These are phyloP conservation scores for Oncorhynchus clarkii DNA, from an alignment of 2,113 vertebrate genomes.

Conservation along the genomic window DNA sequence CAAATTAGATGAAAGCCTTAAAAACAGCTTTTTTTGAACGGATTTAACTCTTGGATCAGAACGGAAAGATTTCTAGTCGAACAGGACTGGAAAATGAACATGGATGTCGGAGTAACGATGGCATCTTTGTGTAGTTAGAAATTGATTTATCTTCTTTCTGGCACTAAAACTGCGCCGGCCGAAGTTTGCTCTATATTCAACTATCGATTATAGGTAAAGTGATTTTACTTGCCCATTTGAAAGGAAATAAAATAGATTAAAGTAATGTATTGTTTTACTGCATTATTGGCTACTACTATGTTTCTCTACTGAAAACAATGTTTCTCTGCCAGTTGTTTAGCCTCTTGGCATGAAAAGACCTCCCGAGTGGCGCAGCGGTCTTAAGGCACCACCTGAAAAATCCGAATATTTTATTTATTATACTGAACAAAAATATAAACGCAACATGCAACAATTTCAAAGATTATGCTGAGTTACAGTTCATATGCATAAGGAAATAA, in stretches of 20 bases:
- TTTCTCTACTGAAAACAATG: not conserved
- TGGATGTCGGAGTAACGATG: slow-evolving; percentile 55
- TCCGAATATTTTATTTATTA: too few species aligned
- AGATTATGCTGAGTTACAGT: too few species aligned
- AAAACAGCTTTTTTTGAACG: not conserved
- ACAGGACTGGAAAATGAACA: slow-evolving; percentile 38
- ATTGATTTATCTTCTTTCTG: slow-evolving; percentile 41
- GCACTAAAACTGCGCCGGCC: not conserved
- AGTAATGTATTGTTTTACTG: too few species aligned
- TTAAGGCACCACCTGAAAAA: too few species aligned
- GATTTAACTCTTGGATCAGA: slow-evolving; percentile 1
- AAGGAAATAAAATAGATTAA: too few species aligned
- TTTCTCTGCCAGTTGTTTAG: too few species aligned
- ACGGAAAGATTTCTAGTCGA: slow-evolving; percentile 20
- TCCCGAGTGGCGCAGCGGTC: too few species aligned
- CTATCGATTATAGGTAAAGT: slow-evolving; percentile 34
- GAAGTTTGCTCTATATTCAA: not conserved
- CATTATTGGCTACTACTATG: not conserved
- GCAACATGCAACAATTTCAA: too few species aligned
- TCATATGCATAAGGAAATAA: too few species aligned
- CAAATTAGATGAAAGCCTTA: not conserved
- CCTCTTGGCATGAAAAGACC: too few species aligned
- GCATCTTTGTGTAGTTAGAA: not conserved
- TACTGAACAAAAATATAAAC: too few species aligned
- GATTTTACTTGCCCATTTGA: not conserved